These are phyloP conservation scores for Meteorus sp. DNA, from an alignment of 1,140 invertebrate genomes.

Conservation along the genomic window DNA sequence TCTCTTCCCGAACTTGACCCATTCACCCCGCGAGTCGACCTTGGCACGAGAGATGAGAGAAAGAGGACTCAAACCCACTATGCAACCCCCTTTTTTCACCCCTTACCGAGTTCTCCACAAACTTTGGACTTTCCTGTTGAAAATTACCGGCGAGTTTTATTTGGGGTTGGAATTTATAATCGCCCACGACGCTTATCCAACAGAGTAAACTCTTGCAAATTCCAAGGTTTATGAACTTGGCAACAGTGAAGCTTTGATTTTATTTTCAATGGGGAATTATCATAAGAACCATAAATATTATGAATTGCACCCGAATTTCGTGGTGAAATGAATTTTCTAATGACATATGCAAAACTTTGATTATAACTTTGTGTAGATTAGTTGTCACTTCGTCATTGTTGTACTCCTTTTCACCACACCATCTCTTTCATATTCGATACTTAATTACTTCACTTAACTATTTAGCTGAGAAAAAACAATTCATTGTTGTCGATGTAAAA, in stretches of 20 bases:
- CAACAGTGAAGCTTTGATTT: not conserved
- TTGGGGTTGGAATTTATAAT: slow-evolving; percentile 24
- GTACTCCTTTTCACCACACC: too few species aligned
- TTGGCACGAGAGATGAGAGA: slow-evolving; percentile 10
- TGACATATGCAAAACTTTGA: too few species aligned
- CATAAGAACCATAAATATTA: too few species aligned
- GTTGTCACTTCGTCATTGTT: too few species aligned
- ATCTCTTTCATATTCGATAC: too few species aligned
- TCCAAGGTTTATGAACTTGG: not conserved
- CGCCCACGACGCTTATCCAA: not conserved
- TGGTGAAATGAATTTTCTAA: too few species aligned
- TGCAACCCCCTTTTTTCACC: not conserved
- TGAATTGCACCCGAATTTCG: too few species aligned
- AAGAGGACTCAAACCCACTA: not conserved
- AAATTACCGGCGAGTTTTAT: slow-evolving; percentile 25
- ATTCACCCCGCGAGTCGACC: slow-evolving; percentile 24
- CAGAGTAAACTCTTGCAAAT: not conserved
- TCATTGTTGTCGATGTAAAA: too few species aligned
- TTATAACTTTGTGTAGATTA: too few species aligned
- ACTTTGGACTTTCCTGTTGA: slow-evolving; percentile 20
- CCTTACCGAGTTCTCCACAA: slow-evolving; percentile 15
- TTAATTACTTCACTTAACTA: too few species aligned
- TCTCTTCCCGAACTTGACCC: slow-evolving; percentile 32
- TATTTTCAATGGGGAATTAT: too few species aligned
- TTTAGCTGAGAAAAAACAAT: too few species aligned